Base-by-base conservation (phyloP, 1,140 invertebrate genomes). In the Solen grandis region DNA sequence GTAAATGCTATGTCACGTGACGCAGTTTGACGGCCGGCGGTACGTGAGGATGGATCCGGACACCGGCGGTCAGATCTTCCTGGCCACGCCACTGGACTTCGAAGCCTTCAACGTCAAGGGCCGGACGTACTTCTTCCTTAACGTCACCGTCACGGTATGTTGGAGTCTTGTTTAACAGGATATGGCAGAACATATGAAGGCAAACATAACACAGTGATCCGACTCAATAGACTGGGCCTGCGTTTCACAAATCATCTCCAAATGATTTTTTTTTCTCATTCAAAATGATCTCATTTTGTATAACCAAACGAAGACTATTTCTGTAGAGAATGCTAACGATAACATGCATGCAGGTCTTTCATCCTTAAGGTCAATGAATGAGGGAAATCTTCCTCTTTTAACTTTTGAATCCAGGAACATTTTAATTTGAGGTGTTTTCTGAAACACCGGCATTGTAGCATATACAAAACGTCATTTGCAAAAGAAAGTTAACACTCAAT, bases 91-190 rank as follows among this genome's bases (percentile, higher is more conserved):
- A 16, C 31, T 74, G 13, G 59, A 74, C 25, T 74, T 62, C 59
- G 72, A 74, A 50, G 14, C 68, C 0, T 70, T 70, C 25, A 5
- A 36, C 2, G 55, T 10, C 0, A 27, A 35, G 13, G 59, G 59
- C n/a, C 41, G 72, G 33, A 41, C 72, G 2, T 74, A 41, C n/a
- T 57, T 74, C 27, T 74, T 74, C 41, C 22, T 74, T n/a, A 74
- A 74, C 41, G 36, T 74, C 14, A 74, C 72, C 0, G 72, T 60
- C 19, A 63, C 72, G 38, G 72, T 74, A 50, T 50, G 57, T 16
- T 31, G 1, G 13, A 25, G 1, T 68, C 27, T 0, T n/a, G 41
- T 46, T 29, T 41, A 22, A 35, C 35, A 50, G 19, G 19, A 13
- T 50, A 13, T 50, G 46, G 10, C 46, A 50, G n/a, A 50, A 50